Conservation (phyloP, 2,888 invertebrate genomes). For the Orthonevra nobilis region DNA sequence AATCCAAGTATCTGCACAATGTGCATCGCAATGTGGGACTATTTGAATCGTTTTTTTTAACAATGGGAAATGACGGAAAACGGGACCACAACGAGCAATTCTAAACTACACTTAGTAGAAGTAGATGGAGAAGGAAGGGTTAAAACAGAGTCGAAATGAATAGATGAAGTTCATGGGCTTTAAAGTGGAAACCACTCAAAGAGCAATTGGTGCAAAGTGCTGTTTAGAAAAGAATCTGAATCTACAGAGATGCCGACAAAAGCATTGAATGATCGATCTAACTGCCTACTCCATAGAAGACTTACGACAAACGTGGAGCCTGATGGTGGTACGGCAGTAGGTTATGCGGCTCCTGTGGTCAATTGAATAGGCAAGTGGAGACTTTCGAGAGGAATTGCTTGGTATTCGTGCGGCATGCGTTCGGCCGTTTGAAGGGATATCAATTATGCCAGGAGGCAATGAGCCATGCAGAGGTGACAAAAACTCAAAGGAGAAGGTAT, state of each 20-base stretch:
- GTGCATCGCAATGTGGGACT: constrained; percentile 35
- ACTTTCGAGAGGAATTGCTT: not conserved
- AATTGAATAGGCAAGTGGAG: constrained; percentile 1
- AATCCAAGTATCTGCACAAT: constrained; percentile 27
- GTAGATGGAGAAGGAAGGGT: constrained; percentile 16
- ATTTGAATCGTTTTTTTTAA: constrained; percentile 14
- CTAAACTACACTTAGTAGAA: no score
- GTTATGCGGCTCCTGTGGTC: constrained; percentile 31
- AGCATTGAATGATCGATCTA: constrained; percentile 46
- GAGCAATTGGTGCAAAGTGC: constrained; percentile 29
- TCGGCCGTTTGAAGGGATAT: constrained; percentile 30
- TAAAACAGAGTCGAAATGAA: constrained; percentile 14
- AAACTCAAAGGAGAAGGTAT: no score
- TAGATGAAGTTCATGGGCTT: not conserved
- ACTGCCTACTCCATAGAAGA: constrained; percentile 29
- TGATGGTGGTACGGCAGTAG: not conserved
- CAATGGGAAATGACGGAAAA: constrained; percentile 15
- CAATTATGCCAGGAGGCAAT: constrained; percentile 20
- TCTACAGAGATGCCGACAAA: constrained; percentile 35
- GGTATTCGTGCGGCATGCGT: not conserved
- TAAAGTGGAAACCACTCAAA: constrained; percentile 26
- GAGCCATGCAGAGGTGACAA: constrained; percentile 27
- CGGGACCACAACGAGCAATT: constrained; percentile 33
- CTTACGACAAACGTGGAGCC: not conserved
- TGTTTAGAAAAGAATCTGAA: constrained; percentile 19